Conservation (phyloP, 2,888 invertebrate species). For the Chymomyza amoena region DNA sequence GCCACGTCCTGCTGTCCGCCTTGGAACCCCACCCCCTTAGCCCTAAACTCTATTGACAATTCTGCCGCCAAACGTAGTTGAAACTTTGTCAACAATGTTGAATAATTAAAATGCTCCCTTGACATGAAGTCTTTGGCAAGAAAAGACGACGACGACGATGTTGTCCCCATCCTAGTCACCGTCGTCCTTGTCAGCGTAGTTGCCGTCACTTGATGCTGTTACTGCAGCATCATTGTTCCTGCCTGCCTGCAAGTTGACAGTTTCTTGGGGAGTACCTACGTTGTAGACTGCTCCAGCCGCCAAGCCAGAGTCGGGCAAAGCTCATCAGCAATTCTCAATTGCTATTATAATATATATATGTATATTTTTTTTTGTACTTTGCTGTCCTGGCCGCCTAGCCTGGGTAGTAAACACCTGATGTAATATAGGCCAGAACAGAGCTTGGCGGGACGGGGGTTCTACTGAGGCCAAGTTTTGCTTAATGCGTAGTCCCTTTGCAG, state of each 20-base stretch:
- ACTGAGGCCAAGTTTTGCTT: constrained; percentile 47
- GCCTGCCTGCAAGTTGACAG: constrained; percentile 23
- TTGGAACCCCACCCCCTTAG: too few species aligned
- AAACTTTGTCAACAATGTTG: constrained; percentile 76
- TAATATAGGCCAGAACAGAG: constrained; percentile 39
- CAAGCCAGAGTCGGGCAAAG: constrained; percentile 35
- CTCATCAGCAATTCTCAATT: constrained; percentile 73
- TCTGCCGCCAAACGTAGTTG: constrained; percentile 38
- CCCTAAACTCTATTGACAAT: background rate
- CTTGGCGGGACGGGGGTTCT: too few species aligned
- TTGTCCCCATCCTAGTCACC: constrained; percentile 9
- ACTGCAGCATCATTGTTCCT: constrained; percentile 8
- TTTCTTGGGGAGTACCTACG: constrained; percentile 6
- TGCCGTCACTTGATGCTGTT: background rate
- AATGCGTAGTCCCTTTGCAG: constrained; percentile 63
- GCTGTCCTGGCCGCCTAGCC: background rate
- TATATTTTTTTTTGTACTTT: constrained; percentile 50
- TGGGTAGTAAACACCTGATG: constrained; percentile 68
- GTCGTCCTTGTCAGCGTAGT: constrained; percentile 11
- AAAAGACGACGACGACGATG: constrained; percentile 15
- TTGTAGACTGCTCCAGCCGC: constrained; percentile 1
- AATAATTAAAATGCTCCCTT: constrained; percentile 76
- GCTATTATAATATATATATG: constrained; percentile 60
- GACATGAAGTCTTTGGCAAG: constrained; percentile 63
- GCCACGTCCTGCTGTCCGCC: background rate